A percentile compares a stretch with the other conserved stretches of the same genome.
These are phyloP conservation scores for Crotalus helleri DNA, from an alignment of 2,113 vertebrate genomes.

Conservation along the genomic window DNA sequence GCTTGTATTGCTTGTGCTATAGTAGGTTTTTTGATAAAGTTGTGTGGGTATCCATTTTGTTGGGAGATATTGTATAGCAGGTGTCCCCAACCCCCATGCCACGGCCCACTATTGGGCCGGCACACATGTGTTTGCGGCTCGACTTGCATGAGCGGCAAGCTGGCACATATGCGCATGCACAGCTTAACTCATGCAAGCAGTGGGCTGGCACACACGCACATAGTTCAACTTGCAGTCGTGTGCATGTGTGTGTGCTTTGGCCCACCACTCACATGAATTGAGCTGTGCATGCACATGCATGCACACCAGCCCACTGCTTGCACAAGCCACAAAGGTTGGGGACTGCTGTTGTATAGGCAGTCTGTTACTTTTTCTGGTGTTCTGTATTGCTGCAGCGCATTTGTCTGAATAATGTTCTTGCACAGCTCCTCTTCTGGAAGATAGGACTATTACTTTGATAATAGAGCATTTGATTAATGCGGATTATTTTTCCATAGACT, in stretches of 20 bases:
- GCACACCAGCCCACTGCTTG: not conserved
- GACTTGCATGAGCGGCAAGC: not conserved
- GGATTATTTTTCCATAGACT: not conserved
- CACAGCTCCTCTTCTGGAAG: not conserved
- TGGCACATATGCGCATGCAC: not conserved
- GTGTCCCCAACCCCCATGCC: too few relatives aligned
- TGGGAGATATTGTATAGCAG: not conserved
- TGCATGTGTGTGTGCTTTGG: too few relatives aligned
- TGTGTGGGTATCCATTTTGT: not conserved
- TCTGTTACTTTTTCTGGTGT: not conserved
- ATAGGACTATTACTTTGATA: not conserved
- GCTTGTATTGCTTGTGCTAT: not conserved
- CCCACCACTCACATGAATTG: too few relatives aligned
- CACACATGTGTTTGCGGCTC: too few relatives aligned
- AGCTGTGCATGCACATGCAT: too few relatives aligned
- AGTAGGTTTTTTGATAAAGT: not conserved
- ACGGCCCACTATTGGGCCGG: not conserved
- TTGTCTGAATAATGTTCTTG: not conserved
- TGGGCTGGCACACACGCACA: too few relatives aligned
- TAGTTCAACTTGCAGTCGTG: too few relatives aligned
- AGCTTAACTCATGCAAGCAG: too few relatives aligned
- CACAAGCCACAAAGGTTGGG: not conserved
- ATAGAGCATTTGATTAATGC: too few relatives aligned
- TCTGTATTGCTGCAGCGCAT: not conserved
- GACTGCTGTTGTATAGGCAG: not conserved